A percentile compares a stretch with the other conserved stretches of the same genome.
Evolutionary conservation across 37 sponge, comb jelly and placozoan species (phyloP).

Genomic region (Ephydatia muelleri): DNA sequence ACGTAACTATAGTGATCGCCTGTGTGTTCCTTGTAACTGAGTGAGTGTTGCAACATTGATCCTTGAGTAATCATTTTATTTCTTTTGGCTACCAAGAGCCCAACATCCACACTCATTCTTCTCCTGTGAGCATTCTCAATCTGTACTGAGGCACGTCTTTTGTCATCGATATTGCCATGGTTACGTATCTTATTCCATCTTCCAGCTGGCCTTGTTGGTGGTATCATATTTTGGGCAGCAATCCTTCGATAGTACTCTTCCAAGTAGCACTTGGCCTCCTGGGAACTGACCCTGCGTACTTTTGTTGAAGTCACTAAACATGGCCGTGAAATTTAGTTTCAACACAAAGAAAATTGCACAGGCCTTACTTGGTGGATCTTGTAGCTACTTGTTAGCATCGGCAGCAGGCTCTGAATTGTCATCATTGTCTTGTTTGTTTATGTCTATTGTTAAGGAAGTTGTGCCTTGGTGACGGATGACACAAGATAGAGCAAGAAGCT

Average conservation of each 20-base stretch:
- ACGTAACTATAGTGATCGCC: no score
- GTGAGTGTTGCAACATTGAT: not conserved
- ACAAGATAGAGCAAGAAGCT: not conserved
- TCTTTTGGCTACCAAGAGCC: not conserved
- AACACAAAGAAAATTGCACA: no score
- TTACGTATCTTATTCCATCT: not conserved
- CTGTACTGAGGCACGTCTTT: not conserved
- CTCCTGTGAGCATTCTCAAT: not conserved
- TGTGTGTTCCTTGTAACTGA: not conserved
- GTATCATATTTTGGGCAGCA: not conserved
- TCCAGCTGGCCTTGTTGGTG: not conserved
- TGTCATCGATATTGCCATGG: not conserved
- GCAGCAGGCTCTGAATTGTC: not conserved
- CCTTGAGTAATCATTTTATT: not conserved
- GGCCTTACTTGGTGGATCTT: not conserved
- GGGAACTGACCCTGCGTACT: not conserved
- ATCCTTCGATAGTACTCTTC: slow-evolving; percentile 18
- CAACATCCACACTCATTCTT: slow-evolving; percentile 23
- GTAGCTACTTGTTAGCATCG: not conserved
- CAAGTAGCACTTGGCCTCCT: not conserved
- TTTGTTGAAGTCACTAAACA: slow-evolving; percentile 12
- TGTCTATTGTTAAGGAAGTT: not conserved
- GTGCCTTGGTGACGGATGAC: not conserved
- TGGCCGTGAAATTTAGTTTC: not conserved
- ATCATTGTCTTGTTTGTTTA: not conserved